These are phyloP conservation scores for Takifugu rubripes DNA, from an alignment of 2,797 vertebrate species.

Conservation along the genomic window DNA sequence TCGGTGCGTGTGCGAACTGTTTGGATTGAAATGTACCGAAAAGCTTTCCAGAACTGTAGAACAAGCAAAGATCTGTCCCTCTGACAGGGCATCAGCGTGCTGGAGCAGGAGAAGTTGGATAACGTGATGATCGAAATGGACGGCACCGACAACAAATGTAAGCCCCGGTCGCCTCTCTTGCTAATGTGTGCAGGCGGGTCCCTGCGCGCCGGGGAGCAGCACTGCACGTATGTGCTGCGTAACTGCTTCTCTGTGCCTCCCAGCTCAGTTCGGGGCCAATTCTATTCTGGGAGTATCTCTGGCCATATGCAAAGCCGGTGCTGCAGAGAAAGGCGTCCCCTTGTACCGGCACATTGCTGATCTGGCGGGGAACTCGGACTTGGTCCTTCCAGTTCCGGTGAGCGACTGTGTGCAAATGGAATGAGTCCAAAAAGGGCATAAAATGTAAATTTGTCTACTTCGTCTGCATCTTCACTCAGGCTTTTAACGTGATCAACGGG, in stretches of 20 bases:
- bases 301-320: slow-evolving; percentile 90
- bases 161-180: slow-evolving; percentile 42
- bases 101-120: slow-evolving; percentile 91
- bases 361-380: slow-evolving; percentile 85
- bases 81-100: slow-evolving; percentile 81
- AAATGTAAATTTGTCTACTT: neutral
- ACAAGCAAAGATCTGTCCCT: slow-evolving; percentile 9
- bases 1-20: slow-evolving; percentile 76
- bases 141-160: slow-evolving; percentile 92
- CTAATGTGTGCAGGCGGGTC: slow-evolving; percentile 19
- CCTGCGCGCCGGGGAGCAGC: slow-evolving; percentile 10
- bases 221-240: slow-evolving; percentile 21
- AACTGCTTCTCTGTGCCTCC: slow-evolving; percentile 31
- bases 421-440: neutral
- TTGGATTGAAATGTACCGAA: neutral
- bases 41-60: neutral
- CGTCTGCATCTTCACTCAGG: slow-evolving; percentile 61
- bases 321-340: slow-evolving; percentile 85
- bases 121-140: slow-evolving; percentile 94
- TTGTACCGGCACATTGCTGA: slow-evolving; percentile 91
- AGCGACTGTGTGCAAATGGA: slow-evolving; percentile 35
- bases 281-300: slow-evolving; percentile 89
- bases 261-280: slow-evolving; percentile 91
- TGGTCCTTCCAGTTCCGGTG: slow-evolving; percentile 91
- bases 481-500: slow-evolving; percentile 92